phyloP scores from a whole-genome alignment of 1,140 invertebrate genomes.

The Drosophila miranda region DNA sequence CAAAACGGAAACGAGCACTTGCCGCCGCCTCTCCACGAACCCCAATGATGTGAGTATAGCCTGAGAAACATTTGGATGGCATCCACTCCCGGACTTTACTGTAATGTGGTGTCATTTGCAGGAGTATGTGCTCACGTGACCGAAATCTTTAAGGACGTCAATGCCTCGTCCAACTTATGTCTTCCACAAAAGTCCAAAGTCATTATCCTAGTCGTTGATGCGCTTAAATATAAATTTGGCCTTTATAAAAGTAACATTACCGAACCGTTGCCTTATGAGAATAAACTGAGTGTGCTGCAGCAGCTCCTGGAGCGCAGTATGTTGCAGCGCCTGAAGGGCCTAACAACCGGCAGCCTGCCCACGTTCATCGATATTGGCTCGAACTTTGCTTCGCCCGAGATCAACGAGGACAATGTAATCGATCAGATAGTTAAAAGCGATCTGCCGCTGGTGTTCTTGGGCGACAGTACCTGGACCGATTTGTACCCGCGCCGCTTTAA shows the following conservation, averaged over 20 bases:
- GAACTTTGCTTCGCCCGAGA: conserved; percentile 96
- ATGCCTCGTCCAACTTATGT: conserved; percentile 83
- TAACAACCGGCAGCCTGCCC: conserved; percentile 97
- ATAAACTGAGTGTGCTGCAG: conserved; percentile 90
- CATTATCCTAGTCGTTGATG: conserved; percentile 95
- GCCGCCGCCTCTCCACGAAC: conserved; percentile 79
- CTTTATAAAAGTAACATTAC: conserved; percentile 84
- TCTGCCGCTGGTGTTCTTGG: conserved; percentile 89
- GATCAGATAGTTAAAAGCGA: conserved; percentile 86
- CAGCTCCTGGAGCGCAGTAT: conserved; percentile 87
- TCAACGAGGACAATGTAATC: conserved; percentile 96
- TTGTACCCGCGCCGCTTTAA: conserved; percentile 91
- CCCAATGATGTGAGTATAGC: conserved; percentile 63
- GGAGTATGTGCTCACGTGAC: conserved; percentile 71
- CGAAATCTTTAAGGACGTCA: conserved; percentile 83
- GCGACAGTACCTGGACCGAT: conserved; percentile 97
- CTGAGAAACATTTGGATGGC: too few species aligned
- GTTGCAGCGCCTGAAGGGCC: conserved; percentile 95
- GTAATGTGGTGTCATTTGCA: conserved; percentile 15
- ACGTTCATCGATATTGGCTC: conserved; percentile 97
- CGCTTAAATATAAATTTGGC: conserved; percentile 96
- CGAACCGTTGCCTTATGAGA: conserved; percentile 87
- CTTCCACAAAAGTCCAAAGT: conserved; percentile 86
- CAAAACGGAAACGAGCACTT: conserved; percentile 86
- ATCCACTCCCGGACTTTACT: too few species aligned